These are phyloP conservation scores for Xiphorhynchus erythropygius DNA, from an alignment of 2,797 vertebrate species.

Conservation along the genomic window DNA sequence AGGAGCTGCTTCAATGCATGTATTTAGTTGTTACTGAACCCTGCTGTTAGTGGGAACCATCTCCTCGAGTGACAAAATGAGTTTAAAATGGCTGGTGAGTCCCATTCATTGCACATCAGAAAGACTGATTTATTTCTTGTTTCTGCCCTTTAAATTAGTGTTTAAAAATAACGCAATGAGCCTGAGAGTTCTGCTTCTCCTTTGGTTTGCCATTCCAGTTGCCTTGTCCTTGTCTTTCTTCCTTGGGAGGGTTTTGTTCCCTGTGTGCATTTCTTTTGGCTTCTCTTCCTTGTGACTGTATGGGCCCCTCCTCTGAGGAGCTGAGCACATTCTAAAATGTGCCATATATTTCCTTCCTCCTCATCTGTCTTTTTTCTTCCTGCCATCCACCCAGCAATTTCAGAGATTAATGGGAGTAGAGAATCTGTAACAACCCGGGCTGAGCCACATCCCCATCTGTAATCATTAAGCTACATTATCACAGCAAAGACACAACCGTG, in stretches of 20 bases:
- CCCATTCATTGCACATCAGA: neutral
- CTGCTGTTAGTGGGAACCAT: neutral
- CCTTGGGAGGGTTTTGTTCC: neutral
- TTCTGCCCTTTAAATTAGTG: neutral
- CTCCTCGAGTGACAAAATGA: neutral
- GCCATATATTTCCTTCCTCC: neutral
- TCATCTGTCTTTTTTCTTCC: neutral
- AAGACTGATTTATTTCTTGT: neutral
- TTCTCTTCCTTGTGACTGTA: neutral
- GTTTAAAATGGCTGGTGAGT: neutral
- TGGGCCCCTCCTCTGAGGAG: neutral
- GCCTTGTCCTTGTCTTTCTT: neutral
- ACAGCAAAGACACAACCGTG: accelerated
- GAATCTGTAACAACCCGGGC: neutral
- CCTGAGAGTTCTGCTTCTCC: neutral
- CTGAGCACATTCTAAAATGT: neutral
- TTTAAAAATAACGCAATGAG: neutral
- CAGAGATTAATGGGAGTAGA: neutral
- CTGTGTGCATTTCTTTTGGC: neutral
- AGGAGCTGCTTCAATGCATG: neutral
- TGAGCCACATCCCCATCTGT: neutral
- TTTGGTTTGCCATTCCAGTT: neutral
- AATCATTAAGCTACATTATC: neutral
- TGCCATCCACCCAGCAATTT: accelerated
- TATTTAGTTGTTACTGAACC: neutral